Base-by-base conservation (phyloP, 2,113 vertebrate genomes). In the Cavia porcellus region DNA sequence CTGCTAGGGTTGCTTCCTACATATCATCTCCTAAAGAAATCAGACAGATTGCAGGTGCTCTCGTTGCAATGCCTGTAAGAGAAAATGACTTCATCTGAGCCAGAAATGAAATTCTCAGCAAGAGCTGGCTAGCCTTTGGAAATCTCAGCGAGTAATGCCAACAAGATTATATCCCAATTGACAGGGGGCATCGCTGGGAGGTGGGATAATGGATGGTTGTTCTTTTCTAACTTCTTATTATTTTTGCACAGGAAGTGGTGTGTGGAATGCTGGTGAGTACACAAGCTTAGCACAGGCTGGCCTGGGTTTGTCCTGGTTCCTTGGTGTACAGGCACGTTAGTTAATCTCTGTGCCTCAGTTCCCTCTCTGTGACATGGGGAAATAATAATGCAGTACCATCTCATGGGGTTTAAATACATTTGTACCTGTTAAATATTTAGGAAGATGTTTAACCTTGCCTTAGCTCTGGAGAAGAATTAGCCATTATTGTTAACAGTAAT, bases 31-130 rank as follows among this genome's bases (percentile, higher is more conserved):
- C 90, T 50, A 11, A 84, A 95, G 94, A 87, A 32, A 84, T 19
- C 47, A 2, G 20, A 14, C 24, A 38, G 38, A 15, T 28, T 22
- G 0, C 66, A 19, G 12, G 17, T 55, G 19, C 47, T 47, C 0
- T 57, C 62, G 6, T 45, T 57, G 81, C 20, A 11, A 4, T 62
- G n/a, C 83, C n/a, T 9, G 2, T 7, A 20, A 80, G 52, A 95
- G 95, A 77, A 89, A 86, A 80, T 70, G 62, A 50, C 86, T 91
- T 94, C 42, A 19, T 91, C 72, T 66, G 86, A 62, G 75, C 57
- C 68, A 75, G 94, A 96, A 92, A 83, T 89, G 83, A 96, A 94
- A 74, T 74, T 90, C 80, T 61, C 74, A 89, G 66, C 61, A 72
- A 86, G 94, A 94, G 66, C 62, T 35, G n/a, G 35, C 83, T 50